Percentiles rank a stretch among this genome's conserved stretches.
Conservation (phyloP, 1,140 invertebrate genomes). For the Periplaneta americana region DNA sequence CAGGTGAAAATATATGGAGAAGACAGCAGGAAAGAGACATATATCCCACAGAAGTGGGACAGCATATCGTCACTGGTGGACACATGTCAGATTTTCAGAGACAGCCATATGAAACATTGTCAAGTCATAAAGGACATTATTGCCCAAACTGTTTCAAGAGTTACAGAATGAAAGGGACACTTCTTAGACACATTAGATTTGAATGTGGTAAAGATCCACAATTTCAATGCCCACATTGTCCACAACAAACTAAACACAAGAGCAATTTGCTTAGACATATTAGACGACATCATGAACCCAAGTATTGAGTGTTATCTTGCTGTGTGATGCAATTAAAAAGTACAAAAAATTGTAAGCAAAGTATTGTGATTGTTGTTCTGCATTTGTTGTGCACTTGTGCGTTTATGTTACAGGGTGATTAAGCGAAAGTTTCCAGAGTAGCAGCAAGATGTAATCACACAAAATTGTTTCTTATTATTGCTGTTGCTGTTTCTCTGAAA, state of each 20-base stretch:
- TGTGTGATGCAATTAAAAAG: neutral
- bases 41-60: neutral
- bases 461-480: too few species aligned
- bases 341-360: constrained; percentile 13
- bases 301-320: neutral
- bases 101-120: neutral
- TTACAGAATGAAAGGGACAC: constrained; percentile 25
- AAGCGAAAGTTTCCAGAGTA: too few species aligned
- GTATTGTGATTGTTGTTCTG: neutral
- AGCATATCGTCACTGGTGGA: neutral
- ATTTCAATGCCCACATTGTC: constrained; percentile 35
- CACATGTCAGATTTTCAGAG: neutral
- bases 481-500: too few species aligned
- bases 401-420: too few species aligned
- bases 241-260: constrained; percentile 31
- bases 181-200: constrained; percentile 46
- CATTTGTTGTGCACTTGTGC: neutral
- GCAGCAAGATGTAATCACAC: too few species aligned
- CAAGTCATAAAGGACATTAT: neutral
- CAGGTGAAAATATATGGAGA: neutral
- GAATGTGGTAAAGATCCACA: constrained; percentile 51
- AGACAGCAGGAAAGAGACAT: neutral
- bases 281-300: constrained; percentile 25
- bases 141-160: neutral
- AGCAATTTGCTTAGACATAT: constrained; percentile 34